Evolutionary conservation across 2,113 vertebrate genomes (phyloP).

Genomic region (Silurus meridionalis): DNA sequence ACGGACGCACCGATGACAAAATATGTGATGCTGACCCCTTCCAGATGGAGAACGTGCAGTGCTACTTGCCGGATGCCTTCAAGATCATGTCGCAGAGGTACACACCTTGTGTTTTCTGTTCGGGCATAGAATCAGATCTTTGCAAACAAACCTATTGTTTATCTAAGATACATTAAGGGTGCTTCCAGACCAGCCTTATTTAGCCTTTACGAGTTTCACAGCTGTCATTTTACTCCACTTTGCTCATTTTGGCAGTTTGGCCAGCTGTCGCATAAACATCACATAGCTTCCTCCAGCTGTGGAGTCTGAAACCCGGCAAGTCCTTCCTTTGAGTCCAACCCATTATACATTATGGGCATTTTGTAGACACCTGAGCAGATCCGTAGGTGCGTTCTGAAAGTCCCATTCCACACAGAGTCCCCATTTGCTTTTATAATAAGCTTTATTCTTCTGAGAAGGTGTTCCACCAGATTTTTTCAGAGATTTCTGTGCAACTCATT

Average conservation of each 20-base stretch:
- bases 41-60: conserved; percentile 95
- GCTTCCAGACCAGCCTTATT: neutral
- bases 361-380: too few species aligned
- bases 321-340: neutral
- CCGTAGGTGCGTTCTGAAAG: too few species aligned
- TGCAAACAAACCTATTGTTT: neutral
- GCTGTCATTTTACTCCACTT: neutral
- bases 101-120: neutral
- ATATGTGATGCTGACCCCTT: conserved; percentile 92
- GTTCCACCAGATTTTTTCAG: too few species aligned
- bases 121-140: neutral
- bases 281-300: neutral
- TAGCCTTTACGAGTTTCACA: neutral
- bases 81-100: conserved; percentile 96
- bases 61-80: conserved; percentile 88
- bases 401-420: too few species aligned
- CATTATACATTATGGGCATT: neutral
- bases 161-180: neutral
- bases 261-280: neutral
- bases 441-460: too few species aligned
- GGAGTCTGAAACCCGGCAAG: neutral
- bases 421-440: too few species aligned
- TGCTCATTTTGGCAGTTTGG: neutral
- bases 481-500: too few species aligned
- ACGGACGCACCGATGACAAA: conserved; percentile 91